A percentile compares a stretch with the other conserved stretches of the same genome.
Conservation (phyloP, 2,797 vertebrate species). For the Rhinogobio ventralis region DNA sequence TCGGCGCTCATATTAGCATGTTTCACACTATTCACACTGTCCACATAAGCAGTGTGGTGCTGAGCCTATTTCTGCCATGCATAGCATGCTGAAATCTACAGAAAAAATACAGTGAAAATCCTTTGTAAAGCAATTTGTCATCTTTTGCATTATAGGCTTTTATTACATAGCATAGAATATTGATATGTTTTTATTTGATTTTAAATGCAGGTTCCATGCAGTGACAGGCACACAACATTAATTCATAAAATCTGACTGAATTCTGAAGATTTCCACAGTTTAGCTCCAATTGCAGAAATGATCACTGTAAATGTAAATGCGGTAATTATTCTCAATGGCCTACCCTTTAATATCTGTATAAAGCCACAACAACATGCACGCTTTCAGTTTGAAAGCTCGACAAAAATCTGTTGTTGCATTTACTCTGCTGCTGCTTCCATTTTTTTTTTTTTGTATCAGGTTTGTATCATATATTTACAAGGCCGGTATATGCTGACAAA, state of each 20-base stretch:
- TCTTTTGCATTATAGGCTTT: background rate
- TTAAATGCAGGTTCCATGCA: background rate
- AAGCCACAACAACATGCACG: background rate
- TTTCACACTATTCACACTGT: background rate
- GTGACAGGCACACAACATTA: background rate
- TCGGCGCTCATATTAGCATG: background rate
- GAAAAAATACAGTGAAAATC: background rate
- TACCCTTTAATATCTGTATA: background rate
- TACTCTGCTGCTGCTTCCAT: background rate
- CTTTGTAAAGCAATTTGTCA: background rate
- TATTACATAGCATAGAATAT: background rate
- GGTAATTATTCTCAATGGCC: background rate
- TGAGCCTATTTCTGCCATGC: constrained; percentile 1
- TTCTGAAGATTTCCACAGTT: background rate
- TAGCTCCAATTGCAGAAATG: background rate
- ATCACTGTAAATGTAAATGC: background rate
- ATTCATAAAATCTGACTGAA: background rate
- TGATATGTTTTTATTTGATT: background rate
- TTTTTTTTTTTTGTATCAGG: background rate
- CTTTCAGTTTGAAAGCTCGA: background rate
- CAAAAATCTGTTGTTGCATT: background rate
- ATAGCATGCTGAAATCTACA: background rate
- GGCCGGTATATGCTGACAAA: background rate
- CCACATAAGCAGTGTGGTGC: background rate
- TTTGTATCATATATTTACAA: background rate